Conservation (phyloP, 1,140 invertebrate species). For the Chelonus insularis region DNA sequence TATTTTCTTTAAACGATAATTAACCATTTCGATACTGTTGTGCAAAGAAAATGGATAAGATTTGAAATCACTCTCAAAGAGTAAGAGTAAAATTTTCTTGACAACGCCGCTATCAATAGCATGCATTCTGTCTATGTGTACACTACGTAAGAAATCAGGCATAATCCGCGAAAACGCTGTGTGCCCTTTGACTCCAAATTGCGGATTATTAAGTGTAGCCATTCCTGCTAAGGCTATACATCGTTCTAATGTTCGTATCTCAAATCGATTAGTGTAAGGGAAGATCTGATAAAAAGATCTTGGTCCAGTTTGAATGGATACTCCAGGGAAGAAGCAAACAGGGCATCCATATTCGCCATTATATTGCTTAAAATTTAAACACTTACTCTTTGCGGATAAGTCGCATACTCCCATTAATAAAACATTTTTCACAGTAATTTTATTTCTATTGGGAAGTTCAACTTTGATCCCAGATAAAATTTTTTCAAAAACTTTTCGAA, state of each 20-base stretch:
- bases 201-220: slow-evolving; percentile 8
- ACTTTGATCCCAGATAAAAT: slow-evolving; percentile 17
- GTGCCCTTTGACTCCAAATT: slow-evolving; percentile 28
- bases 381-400: no score
- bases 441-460: slow-evolving; percentile 25
- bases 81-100: slow-evolving; percentile 21
- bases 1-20: slow-evolving; percentile 12
- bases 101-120: slow-evolving; percentile 29
- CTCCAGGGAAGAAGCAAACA: slow-evolving; percentile 21
- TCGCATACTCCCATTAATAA: no score
- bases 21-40: slow-evolving; percentile 3
- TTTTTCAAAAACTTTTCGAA: slow-evolving; percentile 23
- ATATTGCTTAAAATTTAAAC: no score
- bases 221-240: slow-evolving; percentile 1
- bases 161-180: slow-evolving; percentile 25
- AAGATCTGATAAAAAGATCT: slow-evolving; percentile 22
- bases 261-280: background rate
- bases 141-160: slow-evolving; percentile 32
- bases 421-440: no score
- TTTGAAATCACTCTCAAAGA: slow-evolving; percentile 12
- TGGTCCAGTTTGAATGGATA: slow-evolving; percentile 14
- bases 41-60: slow-evolving; percentile 2
- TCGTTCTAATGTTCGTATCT: slow-evolving; percentile 15
- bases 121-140: slow-evolving; percentile 33
- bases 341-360: no score